Evolutionary conservation across 2,888 invertebrate genomes (phyloP).

Genomic region (Meiosimyza platycephala): DNA sequence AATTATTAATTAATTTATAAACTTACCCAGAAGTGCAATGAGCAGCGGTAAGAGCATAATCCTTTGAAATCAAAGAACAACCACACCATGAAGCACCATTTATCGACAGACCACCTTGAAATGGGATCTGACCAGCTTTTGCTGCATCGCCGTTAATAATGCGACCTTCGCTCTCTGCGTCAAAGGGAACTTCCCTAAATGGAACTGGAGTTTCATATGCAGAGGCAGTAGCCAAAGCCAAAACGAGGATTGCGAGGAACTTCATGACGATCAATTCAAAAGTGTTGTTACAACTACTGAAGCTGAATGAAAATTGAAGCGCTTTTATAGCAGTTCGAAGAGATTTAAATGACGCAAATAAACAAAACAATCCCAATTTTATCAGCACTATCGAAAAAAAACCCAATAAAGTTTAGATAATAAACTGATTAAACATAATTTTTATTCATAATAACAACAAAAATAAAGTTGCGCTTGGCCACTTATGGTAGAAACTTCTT

Average conservation of each 20-base stretch:
- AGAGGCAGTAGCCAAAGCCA: conserved; percentile 51
- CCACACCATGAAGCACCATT: conserved; percentile 54
- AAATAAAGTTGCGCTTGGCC: no score
- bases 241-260: conserved; percentile 52
- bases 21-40: conserved; percentile 57
- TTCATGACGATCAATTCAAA: conserved; percentile 48
- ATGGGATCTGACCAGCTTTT: conserved; percentile 45
- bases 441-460: no score
- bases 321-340: no score
- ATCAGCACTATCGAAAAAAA: no score
- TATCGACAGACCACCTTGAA: conserved; percentile 58
- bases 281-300: no score
- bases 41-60: conserved; percentile 60
- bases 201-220: conserved; percentile 39
- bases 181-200: conserved; percentile 4
- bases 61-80: conserved; percentile 54
- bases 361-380: no score
- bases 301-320: no score
- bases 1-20: background rate
- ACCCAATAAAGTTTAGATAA: no score
- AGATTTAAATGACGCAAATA: no score
- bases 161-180: conserved; percentile 47
- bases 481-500: no score
- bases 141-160: conserved; percentile 49
- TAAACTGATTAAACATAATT: no score